Evolutionary conservation across 2,113 vertebrate species (phyloP), one percentile per base, ranked within the genome.

Genomic region (Larimichthys polyactis): DNA sequence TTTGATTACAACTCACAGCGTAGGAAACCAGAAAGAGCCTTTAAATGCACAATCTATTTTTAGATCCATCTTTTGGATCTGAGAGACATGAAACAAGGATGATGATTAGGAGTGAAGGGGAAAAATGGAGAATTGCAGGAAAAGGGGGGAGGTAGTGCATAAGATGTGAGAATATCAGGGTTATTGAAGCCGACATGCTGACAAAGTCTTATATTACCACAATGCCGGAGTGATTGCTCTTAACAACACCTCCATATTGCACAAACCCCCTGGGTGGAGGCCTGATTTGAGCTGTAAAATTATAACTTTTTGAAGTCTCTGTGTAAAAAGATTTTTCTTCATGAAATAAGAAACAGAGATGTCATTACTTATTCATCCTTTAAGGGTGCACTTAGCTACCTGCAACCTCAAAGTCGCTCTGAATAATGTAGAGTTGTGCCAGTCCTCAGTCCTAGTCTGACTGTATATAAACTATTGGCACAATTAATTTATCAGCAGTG

Each of bases 401-500:
- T 81, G 68, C 73, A 84, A 63, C 49, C 52, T 71, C 64, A 59
- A 64, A 63, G 70, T 75, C 80, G 14, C 19, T 48, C 58, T 91
- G 49, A 91, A 90, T 92, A 89, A 90, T 92, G 83, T 82, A 89
- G 71, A 59, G 51, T 71, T 63, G 66, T 69, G 17, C 43, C 46
- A 55, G 36, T 27, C 27, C 62, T 78, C 58, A 29, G 6, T 54
- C 72, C 54, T 79, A n/a, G 49, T 65, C 49, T 49, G 22, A 48
- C 55, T 32, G 49, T 27, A 36, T 7, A 36, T 36, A 82, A 80
- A 32, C 17, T 43, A 19, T 69, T 55, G 4, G 17, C 20, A 64
- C n/a, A 22, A 75, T 49, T 22, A 8, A 65, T 54, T 19, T 19
- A 70, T 71, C 68, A 67, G 16, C 12, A 20, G 15, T 57, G 46